phyloP scores from a whole-genome alignment of 2,113 vertebrate species.

The Theristicus caerulescens region DNA sequence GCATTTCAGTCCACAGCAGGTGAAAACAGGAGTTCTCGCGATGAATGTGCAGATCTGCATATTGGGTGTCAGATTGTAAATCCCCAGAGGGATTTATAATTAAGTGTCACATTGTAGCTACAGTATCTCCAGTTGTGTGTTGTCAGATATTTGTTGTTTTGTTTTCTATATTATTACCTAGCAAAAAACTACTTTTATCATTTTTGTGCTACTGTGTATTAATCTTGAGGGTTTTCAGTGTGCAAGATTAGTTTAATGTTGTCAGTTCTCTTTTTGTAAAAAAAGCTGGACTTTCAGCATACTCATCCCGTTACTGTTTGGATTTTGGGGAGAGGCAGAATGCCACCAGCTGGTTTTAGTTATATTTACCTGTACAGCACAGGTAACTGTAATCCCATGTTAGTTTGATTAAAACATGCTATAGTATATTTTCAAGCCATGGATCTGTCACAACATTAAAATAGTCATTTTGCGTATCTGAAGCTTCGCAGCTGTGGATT shows the following conservation, averaged over 20 bases:
- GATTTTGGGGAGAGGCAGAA: slow-evolving; percentile 12
- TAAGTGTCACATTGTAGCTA: slow-evolving; percentile 10
- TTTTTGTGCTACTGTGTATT: slow-evolving; percentile 6
- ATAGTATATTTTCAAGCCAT: not conserved
- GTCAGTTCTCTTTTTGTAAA: slow-evolving; percentile 5
- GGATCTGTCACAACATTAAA: not conserved
- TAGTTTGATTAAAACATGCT: not conserved
- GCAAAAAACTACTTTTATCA: slow-evolving; percentile 8
- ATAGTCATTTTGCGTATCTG: not conserved
- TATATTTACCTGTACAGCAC: not conserved
- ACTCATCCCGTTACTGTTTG: not conserved
- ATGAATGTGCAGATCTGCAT: not conserved
- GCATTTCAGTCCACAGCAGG: not conserved
- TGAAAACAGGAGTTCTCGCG: not conserved
- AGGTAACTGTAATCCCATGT: not conserved
- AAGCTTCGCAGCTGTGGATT: slow-evolving; percentile 22
- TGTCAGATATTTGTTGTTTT: slow-evolving; percentile 37
- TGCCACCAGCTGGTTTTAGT: not conserved
- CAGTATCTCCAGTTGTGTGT: slow-evolving; percentile 2
- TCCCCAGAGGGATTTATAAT: slow-evolving; percentile 12
- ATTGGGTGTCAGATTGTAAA: not conserved
- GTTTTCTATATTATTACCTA: slow-evolving; percentile 35
- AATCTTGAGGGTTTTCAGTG: slow-evolving; percentile 6
- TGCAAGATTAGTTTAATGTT: slow-evolving; percentile 17
- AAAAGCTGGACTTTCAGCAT: not conserved